phyloP scores from a whole-genome alignment of 2,888 invertebrate genomes.

The Itoplectis maculator region DNA sequence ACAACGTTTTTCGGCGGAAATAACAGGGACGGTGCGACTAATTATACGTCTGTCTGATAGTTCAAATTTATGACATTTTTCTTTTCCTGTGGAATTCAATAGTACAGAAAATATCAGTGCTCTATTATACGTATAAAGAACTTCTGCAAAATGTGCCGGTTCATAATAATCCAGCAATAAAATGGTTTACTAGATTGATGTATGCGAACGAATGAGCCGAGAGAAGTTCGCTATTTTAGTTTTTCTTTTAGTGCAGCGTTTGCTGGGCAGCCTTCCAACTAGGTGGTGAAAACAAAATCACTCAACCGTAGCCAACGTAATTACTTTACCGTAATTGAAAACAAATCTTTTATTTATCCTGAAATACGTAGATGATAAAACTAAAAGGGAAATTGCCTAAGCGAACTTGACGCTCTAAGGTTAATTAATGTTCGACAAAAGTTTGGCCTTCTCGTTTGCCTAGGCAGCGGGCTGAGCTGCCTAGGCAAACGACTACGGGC shows the following conservation, averaged over 20 bases:
- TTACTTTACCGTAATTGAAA: slow-evolving; percentile 63
- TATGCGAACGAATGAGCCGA: background rate
- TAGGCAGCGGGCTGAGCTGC: background rate
- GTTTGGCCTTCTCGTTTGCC: slow-evolving; percentile 31
- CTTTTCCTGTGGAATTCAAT: background rate
- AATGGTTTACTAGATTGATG: background rate
- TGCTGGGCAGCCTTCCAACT: slow-evolving; percentile 38
- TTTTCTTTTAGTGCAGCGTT: background rate
- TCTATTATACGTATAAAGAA: background rate
- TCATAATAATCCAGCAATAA: background rate
- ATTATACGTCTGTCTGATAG: background rate
- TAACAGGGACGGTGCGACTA: no score
- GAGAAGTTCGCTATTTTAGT: background rate
- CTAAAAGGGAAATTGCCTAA: slow-evolving; percentile 22
- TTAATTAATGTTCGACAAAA: slow-evolving; percentile 61
- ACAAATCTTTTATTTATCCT: slow-evolving; percentile 59
- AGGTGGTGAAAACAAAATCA: slow-evolving; percentile 28
- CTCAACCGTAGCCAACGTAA: slow-evolving; percentile 39
- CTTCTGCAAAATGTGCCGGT: no score
- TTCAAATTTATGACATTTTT: background rate
- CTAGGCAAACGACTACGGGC: slow-evolving; percentile 13
- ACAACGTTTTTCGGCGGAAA: background rate
- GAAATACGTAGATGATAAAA: slow-evolving; percentile 37
- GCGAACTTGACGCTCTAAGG: slow-evolving; percentile 37
- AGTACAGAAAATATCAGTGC: background rate